Conservation (phyloP, 2,113 vertebrate species). For the Rhineura floridana region DNA sequence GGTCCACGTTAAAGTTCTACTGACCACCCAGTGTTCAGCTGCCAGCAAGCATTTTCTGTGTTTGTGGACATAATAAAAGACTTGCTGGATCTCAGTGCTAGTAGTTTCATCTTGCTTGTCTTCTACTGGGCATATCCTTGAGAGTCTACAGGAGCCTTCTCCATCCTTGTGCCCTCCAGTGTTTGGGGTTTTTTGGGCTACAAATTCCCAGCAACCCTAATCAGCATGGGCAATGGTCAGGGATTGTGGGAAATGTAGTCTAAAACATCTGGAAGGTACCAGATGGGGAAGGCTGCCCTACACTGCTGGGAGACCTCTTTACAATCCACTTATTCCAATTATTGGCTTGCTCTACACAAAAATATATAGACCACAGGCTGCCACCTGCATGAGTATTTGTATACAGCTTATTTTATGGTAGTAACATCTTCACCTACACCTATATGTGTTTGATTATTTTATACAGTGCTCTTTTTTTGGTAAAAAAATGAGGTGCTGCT, state of each 20-base stretch:
- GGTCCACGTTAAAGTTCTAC: background rate
- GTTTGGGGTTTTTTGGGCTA: too few species aligned
- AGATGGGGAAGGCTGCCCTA: too few species aligned
- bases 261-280: too few species aligned
- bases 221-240: too few species aligned
- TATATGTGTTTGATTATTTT: slow-evolving; percentile 55
- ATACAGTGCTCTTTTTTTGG: too few species aligned
- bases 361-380: background rate
- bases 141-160: fast-evolving
- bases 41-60: slow-evolving; percentile 18
- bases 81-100: too few species aligned
- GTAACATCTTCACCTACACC: slow-evolving; percentile 59
- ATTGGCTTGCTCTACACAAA: background rate
- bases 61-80: background rate
- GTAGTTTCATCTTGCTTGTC: slow-evolving; percentile 27
- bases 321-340: background rate
- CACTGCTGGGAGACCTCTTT: background rate
- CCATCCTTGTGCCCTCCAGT: too few species aligned
- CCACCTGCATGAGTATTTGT: slow-evolving; percentile 29
- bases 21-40: slow-evolving; percentile 36
- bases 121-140: background rate
- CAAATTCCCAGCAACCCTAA: too few species aligned
- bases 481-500: too few species aligned
- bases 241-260: too few species aligned
- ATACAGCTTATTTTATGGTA: background rate